Evolutionary conservation across 2,888 invertebrate species (phyloP), one percentile per base, ranked within the genome.

Genomic region (Onthophagus sagittarius): DNA sequence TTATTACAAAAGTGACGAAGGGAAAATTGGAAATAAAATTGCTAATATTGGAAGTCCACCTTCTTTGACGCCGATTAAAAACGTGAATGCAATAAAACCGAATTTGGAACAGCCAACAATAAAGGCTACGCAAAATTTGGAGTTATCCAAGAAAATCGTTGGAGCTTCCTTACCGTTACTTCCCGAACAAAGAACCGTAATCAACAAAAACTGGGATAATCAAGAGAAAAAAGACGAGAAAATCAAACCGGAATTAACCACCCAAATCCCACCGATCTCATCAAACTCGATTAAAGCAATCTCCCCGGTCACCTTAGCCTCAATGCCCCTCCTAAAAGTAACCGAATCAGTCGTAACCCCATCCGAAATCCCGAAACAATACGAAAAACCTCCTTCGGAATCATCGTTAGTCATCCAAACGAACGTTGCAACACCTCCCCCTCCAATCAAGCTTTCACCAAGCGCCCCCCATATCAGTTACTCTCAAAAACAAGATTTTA

Each of bases 1-100:
- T 77, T 89, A 88, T 79, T 86, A 86, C 78, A 86, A 87, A 63
- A 83, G 83, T 0, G 85, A 86, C 39, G 79, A 84, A n/a, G 39
- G n/a, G 69, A 74, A 75, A 72, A 65, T 74, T 3, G 74, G 75
- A n/a, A 71, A 75, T 69, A 71, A 79, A 15, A 65, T 23, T 23
- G 76, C 78, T 9, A 81, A 79, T 75, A 81, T 84, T n/a, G 81
- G 81, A 39, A 83, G 83, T 76, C 84, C 84, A 53, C 85, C 85
- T 63, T 84, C 84, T 33, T 77, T 85, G 39, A 84, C 85, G 2
- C 85, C 84, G 2, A 83, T 85, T 70, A 83, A 83, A 63, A 15
- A 69, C 4, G 7, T 39, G 7, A 70, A 72, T n/a, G 65, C 31
- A 14, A n/a, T 31, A 23, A 64, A n/a, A 14, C 65, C 70, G 1